Conservation (phyloP, 2,113 vertebrate species). For the Sturnira hondurensis region DNA sequence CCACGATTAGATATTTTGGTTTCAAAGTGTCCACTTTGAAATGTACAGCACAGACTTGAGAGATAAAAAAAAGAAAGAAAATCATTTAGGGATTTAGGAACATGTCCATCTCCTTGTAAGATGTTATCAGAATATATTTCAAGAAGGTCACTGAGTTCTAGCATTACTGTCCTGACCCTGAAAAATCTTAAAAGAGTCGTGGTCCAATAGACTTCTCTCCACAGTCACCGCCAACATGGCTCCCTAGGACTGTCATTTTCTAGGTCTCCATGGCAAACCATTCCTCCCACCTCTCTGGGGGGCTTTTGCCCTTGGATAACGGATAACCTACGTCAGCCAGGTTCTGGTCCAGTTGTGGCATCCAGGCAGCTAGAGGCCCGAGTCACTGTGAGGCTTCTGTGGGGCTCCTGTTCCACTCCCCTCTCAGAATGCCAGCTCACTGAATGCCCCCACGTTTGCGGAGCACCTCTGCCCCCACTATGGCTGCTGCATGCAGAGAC, state of each 20-base stretch:
- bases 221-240: neutral
- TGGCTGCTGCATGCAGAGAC: neutral
- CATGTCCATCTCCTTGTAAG: conserved; percentile 40
- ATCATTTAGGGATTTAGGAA: neutral
- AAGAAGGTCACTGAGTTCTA: neutral
- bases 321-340: neutral
- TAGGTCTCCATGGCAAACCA: neutral
- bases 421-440: neutral
- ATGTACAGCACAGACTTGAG: neutral
- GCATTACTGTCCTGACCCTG: neutral
- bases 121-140: conserved; percentile 6
- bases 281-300: neutral
- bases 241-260: neutral
- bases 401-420: neutral
- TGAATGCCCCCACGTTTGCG: neutral
- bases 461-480: neutral
- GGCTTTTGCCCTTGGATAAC: neutral
- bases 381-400: neutral
- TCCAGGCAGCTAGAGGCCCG: neutral
- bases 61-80: neutral
- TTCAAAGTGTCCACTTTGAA: conserved; percentile 56
- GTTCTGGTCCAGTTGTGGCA: fast-evolving
- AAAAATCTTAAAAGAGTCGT: neutral
- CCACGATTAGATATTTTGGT: conserved; percentile 45
- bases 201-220: neutral